phyloP scores from a whole-genome alignment of 2,888 invertebrate genomes.

The Habroteleia sp. region DNA sequence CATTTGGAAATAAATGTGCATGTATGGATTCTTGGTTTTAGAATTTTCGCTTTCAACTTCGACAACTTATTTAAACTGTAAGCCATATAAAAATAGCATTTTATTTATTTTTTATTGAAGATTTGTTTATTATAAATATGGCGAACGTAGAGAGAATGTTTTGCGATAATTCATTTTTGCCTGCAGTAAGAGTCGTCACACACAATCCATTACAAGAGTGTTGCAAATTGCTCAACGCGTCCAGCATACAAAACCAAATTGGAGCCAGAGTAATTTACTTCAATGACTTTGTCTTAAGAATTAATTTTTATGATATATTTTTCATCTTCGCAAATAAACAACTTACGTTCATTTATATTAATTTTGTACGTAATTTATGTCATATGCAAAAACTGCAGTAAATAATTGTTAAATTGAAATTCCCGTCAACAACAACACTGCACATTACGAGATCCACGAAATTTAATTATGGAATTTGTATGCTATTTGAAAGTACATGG shows the following conservation, averaged over 20 bases:
- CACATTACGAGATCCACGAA: no score
- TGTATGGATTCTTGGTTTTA: no score
- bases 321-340: slow-evolving; percentile 11
- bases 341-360: not conserved
- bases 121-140: not conserved
- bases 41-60: no score
- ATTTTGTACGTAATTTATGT: no score
- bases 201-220: slow-evolving; percentile 59
- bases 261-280: slow-evolving; percentile 51
- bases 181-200: slow-evolving; percentile 51
- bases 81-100: not conserved
- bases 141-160: slow-evolving; percentile 19
- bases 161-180: slow-evolving; percentile 46
- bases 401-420: no score
- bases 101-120: not conserved
- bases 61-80: no score
- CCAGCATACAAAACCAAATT: slow-evolving; percentile 66
- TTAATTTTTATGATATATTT: slow-evolving; percentile 19
- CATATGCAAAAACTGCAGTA: no score
- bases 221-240: slow-evolving; percentile 60
- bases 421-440: no score
- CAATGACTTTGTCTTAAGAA: slow-evolving; percentile 35
- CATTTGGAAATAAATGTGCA: no score
- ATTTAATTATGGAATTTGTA: no score
- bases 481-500: no score